phyloP scores from a whole-genome alignment of 2,888 invertebrate genomes.

The Caenorhabditis sp. region DNA sequence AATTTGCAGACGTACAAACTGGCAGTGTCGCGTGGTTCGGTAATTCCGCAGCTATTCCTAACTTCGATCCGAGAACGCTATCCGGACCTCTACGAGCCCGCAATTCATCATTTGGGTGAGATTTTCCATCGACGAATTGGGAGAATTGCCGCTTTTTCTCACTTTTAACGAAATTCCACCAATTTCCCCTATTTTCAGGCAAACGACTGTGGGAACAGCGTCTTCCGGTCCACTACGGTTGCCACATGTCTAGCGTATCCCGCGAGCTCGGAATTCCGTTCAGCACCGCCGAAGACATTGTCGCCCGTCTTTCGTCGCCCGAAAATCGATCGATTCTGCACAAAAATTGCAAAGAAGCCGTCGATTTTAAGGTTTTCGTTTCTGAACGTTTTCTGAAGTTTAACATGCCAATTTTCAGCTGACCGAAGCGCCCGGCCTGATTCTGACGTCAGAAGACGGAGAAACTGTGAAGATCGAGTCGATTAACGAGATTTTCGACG shows the following conservation, averaged over 20 bases:
- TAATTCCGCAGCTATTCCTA: slow-evolving; percentile 53
- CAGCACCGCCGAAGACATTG: slow-evolving; percentile 52
- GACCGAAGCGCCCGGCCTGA: slow-evolving; percentile 52
- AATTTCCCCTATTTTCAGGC: slow-evolving; percentile 16
- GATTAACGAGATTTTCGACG: slow-evolving; percentile 34
- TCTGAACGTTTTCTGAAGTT: not conserved
- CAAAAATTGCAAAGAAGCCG: slow-evolving; percentile 48
- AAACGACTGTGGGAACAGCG: slow-evolving; percentile 46
- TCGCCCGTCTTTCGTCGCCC: slow-evolving; percentile 46
- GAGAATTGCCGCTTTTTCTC: not conserved
- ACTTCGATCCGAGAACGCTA: slow-evolving; percentile 45
- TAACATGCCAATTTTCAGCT: slow-evolving; percentile 38
- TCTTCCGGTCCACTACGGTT: slow-evolving; percentile 51
- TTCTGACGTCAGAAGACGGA: slow-evolving; percentile 24
- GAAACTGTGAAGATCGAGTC: slow-evolving; percentile 30
- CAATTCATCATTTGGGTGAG: slow-evolving; percentile 46
- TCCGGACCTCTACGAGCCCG: slow-evolving; percentile 47
- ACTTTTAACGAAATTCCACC: not conserved
- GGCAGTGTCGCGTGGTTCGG: slow-evolving; percentile 42
- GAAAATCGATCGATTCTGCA: slow-evolving; percentile 43
- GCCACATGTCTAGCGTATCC: slow-evolving; percentile 59
- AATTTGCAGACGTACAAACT: slow-evolving; percentile 44
- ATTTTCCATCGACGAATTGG: no score
- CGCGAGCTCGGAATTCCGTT: slow-evolving; percentile 51
- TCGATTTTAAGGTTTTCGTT: slow-evolving; percentile 28